Evolutionary conservation across 1,140 invertebrate genomes (phyloP), one percentile per base, ranked within the genome.

Genomic region (Drosophila pseudoobscura): DNA sequence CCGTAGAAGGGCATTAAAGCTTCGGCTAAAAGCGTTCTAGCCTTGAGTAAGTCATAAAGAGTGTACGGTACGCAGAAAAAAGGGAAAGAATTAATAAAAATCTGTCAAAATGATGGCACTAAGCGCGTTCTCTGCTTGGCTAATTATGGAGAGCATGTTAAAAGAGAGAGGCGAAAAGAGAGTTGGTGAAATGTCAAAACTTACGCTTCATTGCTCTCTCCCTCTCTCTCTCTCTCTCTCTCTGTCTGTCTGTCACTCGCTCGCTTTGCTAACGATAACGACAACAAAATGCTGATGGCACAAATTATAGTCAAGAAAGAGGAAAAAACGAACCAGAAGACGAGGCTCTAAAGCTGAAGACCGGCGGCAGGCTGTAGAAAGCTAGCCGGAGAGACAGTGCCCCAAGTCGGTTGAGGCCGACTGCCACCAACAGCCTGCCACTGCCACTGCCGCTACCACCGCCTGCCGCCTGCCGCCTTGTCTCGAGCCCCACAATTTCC

Each of bases 251-350:
- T 20, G 43, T 41, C 58, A 50, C 44, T 55, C 65, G 68, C 66
- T 57, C 64, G 61, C 64, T 55, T 71, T 66, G 63, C 80, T 84
- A 85, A 85, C 24, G 79, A 84, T 83, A 83, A 83, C 79, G 79
- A 83, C 79, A 80, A 80, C 78, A 82, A 82, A 82, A 82, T 80
- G 80, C 77, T 80, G 80, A 84, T 84, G 80, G 80, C 80, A 85
- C 80, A 85, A 85, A 85, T 85, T 87, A 85, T 87, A 85, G 82
- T 71, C 80, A 70, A 84, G 74, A 58, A 44, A 76, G 77, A 70
- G 35, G 35, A 70, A 69, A 57, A 69, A 57, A 64, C 51, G 51
- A 69, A 63, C 39, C 43, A 52, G 51, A 68, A 51, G 51, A n/a
- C 17, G 31, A 35, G 22, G 63, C 43, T 46, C 60, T 61, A 49